phyloP scores from a whole-genome alignment of 1,140 invertebrate genomes.

The Hyles euphorbiae region DNA sequence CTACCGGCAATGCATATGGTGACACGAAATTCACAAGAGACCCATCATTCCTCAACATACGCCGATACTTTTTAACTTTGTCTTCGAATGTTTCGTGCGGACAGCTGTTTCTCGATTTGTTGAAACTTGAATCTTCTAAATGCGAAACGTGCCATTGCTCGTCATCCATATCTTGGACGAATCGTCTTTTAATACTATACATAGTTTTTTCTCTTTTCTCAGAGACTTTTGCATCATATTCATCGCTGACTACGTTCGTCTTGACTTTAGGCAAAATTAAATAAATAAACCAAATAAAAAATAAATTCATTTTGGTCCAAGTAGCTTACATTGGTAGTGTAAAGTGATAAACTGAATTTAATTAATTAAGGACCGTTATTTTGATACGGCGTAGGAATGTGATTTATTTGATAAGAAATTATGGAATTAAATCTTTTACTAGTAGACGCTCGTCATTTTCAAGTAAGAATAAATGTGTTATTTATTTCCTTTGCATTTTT shows the following conservation, averaged over 20 bases:
- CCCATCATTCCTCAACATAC: conserved; percentile 37
- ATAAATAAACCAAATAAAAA: neutral
- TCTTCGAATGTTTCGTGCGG: conserved; percentile 35
- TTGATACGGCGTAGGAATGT: neutral
- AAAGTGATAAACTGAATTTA: neutral
- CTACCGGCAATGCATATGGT: conserved; percentile 33
- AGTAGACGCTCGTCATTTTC: too few species aligned
- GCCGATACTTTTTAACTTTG: conserved; percentile 33
- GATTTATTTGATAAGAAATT: conserved; percentile 2
- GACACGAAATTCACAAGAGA: conserved; percentile 46
- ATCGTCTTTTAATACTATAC: conserved; percentile 17
- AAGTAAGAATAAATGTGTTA: too few species aligned
- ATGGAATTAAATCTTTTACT: neutral
- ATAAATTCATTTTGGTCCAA: neutral
- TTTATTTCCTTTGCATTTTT: too few species aligned
- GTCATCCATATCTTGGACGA: conserved; percentile 37
- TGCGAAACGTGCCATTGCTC: conserved; percentile 46
- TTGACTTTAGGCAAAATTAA: neutral
- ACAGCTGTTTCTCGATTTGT: conserved; percentile 20
- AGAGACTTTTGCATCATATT: conserved; percentile 9
- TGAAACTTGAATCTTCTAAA: conserved; percentile 31
- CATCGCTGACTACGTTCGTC: conserved; percentile 11
- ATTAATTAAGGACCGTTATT: conserved; percentile 1
- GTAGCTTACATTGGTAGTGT: neutral
- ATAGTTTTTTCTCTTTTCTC: conserved; percentile 3